Evolutionary conservation across 2,113 vertebrate genomes (phyloP).

Genomic region (Conger conger): DNA sequence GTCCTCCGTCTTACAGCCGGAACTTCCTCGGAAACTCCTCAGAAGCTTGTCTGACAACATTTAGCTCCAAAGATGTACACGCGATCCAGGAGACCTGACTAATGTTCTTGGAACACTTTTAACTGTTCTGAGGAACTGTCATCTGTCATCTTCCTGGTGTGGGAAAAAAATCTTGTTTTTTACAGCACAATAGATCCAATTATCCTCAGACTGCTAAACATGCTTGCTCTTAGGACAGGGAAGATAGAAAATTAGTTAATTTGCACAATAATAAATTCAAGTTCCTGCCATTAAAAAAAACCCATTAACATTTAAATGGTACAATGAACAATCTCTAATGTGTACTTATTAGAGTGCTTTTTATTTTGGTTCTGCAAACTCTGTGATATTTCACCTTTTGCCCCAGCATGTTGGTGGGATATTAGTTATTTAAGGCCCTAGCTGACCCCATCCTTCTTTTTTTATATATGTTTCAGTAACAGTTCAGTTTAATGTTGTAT

Average conservation of each 20-base stretch:
- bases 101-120: conserved; percentile 16
- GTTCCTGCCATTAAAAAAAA: conserved; percentile 23
- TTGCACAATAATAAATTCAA: conserved; percentile 31
- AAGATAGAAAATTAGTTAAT: conserved; percentile 34
- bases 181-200: conserved; percentile 36
- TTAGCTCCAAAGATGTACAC: neutral
- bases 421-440: neutral
- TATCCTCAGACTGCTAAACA: conserved; percentile 31
- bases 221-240: conserved; percentile 27
- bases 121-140: conserved; percentile 11
- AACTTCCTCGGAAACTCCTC: conserved; percentile 1
- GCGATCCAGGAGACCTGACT: conserved; percentile 10
- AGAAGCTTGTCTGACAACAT: conserved; percentile 4
- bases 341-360: conserved; percentile 9
- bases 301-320: conserved; percentile 33
- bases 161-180: conserved; percentile 13
- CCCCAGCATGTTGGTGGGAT: neutral
- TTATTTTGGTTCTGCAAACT: conserved; percentile 4
- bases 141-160: conserved; percentile 28
- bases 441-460: too few species aligned
- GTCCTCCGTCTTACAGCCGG: neutral
- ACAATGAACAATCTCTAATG: conserved; percentile 26
- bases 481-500: too few species aligned
- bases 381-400: conserved; percentile 17
- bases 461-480: too few species aligned